phyloP scores from a whole-genome alignment of 2,797 vertebrate genomes.

The Ctenopoma multispine region DNA sequence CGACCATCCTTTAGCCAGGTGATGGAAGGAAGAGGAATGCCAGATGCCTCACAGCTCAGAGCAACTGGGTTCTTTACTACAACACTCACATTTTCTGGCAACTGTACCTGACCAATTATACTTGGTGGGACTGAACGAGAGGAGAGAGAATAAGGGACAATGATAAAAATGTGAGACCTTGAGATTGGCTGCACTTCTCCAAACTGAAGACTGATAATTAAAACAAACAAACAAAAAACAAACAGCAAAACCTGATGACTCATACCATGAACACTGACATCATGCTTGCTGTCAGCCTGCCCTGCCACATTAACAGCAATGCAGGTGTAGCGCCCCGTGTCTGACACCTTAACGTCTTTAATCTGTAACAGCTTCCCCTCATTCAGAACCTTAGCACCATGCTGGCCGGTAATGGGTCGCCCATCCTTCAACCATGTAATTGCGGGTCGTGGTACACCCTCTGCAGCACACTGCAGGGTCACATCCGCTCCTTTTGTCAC shows the following conservation, averaged over 20 bases:
- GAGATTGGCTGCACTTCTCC: background rate
- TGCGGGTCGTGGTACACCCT: conserved; percentile 89
- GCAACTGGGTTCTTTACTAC: conserved; percentile 93
- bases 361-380: conserved; percentile 87
- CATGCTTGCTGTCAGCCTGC: conserved; percentile 90
- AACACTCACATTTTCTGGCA: conserved; percentile 91
- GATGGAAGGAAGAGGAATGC: conserved; percentile 92
- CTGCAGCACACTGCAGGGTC: conserved; percentile 88
- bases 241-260: background rate
- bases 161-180: background rate
- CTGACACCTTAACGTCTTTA: conserved; percentile 84
- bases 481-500: conserved; percentile 85
- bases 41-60: conserved; percentile 92
- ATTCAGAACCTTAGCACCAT: conserved; percentile 78
- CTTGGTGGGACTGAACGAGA: conserved; percentile 87
- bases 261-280: conserved; percentile 93
- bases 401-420: conserved; percentile 76
- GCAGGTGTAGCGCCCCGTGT: conserved; percentile 93
- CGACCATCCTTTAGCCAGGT: conserved; percentile 92
- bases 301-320: conserved; percentile 93
- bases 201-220: background rate
- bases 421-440: conserved; percentile 95
- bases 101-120: conserved; percentile 83
- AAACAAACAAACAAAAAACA: background rate
- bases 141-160: background rate